Evolutionary conservation across 1,140 invertebrate species (phyloP).

Genomic region (Formica selysi): DNA sequence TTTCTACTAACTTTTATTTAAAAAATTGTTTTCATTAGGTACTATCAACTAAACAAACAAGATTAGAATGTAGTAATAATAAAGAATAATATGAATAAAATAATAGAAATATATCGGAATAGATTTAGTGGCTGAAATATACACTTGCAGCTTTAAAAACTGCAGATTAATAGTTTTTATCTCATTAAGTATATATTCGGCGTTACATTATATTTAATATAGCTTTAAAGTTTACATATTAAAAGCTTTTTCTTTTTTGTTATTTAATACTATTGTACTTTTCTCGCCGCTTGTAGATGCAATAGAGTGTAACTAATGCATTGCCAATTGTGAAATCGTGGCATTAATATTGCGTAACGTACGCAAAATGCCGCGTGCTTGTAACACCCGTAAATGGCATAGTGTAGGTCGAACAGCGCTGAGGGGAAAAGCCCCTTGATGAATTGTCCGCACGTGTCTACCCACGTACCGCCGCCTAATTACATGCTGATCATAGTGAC

Average conservation of each 20-base stretch:
- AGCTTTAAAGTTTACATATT: background rate
- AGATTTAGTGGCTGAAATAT: background rate
- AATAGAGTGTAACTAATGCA: slow-evolving; percentile 76
- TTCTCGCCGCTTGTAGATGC: slow-evolving; percentile 49
- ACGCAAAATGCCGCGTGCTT: slow-evolving; percentile 79
- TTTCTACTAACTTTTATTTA: background rate
- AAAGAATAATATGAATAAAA: background rate
- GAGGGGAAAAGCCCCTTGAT: slow-evolving; percentile 82
- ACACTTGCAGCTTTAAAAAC: background rate
- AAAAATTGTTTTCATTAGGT: background rate
- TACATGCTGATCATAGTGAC: slow-evolving; percentile 85
- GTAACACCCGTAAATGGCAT: slow-evolving; percentile 83
- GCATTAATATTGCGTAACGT: slow-evolving; percentile 78
- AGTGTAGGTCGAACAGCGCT: slow-evolving; percentile 76
- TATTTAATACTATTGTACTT: slow-evolving; percentile 13
- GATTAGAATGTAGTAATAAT: background rate
- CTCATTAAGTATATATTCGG: background rate
- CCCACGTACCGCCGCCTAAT: slow-evolving; percentile 84
- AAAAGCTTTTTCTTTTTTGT: background rate
- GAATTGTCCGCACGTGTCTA: slow-evolving; percentile 86
- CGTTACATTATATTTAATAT: background rate
- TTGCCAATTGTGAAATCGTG: slow-evolving; percentile 78
- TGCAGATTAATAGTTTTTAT: background rate
- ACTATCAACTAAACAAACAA: background rate
- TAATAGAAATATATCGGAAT: background rate